Evolutionary conservation across 1,140 invertebrate genomes (phyloP), one percentile per base, ranked within the genome.

Genomic region (Portunus trituberculatus): DNA sequence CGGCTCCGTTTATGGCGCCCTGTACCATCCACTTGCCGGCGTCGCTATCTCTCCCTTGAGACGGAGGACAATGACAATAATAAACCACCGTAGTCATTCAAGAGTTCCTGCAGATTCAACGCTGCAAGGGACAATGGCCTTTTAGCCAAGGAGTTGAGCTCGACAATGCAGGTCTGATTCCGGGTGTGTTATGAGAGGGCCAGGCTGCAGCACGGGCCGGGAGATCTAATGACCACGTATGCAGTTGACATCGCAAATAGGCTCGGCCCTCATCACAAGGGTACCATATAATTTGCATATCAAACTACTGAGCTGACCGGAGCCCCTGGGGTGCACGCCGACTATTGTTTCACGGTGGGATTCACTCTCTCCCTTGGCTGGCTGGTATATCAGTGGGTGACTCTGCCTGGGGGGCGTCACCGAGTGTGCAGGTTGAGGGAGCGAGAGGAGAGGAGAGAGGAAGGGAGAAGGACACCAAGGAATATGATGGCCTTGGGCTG

Each of bases 241-340:
- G 93, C 93, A 94, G 93, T 94, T 94, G 93, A 94, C 93, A 94
- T 94, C 93, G 93, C 93, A 94, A 94, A 94, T 94, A 94, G 93
- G 88, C 93, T 59, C 88, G 93, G 93, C 45, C 93, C 87, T 94
- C 93, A 94, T 94, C 93, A 94, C 93, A 94, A 52, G 93, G 93
- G 93, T 84, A 94, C 93, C 93, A 94, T 94, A 94, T 94, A 94
- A 94, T 94, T 94, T 94, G 93, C 93, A 94, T 94, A 94, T 94
- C 93, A 94, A 94, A 94, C 93, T 91, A 91, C 59, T 16, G 93
- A 32, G 93, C 93, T 94, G 93, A 94, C 93, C 93, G 84, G 87
- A 91, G n/a, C 88, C 88, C 93, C 93, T 82, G 39, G 89, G 93
- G 93, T 84, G 67, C 84, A 91, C 59, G 32, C 59, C 59, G 45